These are phyloP conservation scores for Callyntrura guangdongensis DNA, from an alignment of 2,888 invertebrate species.

Conservation along the genomic window DNA sequence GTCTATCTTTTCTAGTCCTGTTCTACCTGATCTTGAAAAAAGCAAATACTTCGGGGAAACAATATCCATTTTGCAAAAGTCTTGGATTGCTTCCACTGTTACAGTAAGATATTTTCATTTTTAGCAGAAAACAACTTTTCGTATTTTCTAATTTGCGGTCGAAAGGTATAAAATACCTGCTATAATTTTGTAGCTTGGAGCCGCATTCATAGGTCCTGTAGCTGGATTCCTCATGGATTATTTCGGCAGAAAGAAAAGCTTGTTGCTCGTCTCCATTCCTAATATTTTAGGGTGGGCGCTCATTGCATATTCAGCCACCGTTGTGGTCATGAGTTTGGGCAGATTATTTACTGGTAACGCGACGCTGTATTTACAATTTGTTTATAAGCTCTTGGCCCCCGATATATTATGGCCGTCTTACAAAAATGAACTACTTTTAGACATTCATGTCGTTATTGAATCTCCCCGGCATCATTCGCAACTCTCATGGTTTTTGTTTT, in stretches of 20 bases:
- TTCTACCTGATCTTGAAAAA: slow-evolving; percentile 77
- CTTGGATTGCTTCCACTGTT: slow-evolving; percentile 88
- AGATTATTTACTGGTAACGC: slow-evolving; percentile 85
- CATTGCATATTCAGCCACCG: slow-evolving; percentile 85
- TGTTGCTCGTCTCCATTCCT: slow-evolving; percentile 85
- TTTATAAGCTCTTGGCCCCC: neutral
- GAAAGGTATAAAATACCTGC: no score
- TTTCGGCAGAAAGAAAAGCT: slow-evolving; percentile 77
- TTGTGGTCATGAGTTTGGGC: slow-evolving; percentile 87
- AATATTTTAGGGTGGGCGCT: slow-evolving; percentile 86
- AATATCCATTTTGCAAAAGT: slow-evolving; percentile 87
- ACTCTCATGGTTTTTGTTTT: neutral
- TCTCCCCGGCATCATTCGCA: no score
- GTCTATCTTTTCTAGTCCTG: slow-evolving; percentile 63
- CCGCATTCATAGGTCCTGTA: slow-evolving; percentile 79
- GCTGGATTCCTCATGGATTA: slow-evolving; percentile 79
- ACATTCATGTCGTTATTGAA: no score
- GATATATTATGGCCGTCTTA: no score
- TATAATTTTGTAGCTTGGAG: slow-evolving; percentile 72
- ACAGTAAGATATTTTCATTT: slow-evolving; percentile 71
- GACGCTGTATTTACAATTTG: neutral
- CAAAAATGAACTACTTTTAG: no score
- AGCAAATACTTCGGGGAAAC: slow-evolving; percentile 84
- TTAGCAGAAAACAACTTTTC: no score
- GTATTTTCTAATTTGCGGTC: no score